phyloP scores from a whole-genome alignment of 2,888 invertebrate genomes.

The Tolmerus cingulatus region DNA sequence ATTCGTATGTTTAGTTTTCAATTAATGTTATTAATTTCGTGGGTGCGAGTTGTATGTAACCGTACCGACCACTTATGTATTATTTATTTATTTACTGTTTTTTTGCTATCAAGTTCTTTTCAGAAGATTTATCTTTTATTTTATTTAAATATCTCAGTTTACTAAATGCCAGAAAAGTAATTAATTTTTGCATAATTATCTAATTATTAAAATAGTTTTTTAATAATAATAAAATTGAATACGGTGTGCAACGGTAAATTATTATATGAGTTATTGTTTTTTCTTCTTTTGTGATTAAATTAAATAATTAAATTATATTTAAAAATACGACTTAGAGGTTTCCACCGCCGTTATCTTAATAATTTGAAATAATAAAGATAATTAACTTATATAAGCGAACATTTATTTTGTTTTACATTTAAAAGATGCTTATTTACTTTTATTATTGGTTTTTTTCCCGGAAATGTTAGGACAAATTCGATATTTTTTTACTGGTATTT shows the following conservation, averaged over 20 bases:
- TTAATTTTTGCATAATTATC: too few species aligned
- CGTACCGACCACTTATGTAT: not conserved
- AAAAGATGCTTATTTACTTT: not conserved
- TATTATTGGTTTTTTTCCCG: conserved; percentile 6
- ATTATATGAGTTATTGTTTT: too few species aligned
- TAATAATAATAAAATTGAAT: too few species aligned
- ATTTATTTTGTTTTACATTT: not conserved
- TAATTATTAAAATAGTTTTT: too few species aligned
- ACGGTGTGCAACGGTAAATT: too few species aligned
- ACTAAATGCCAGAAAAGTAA: too few species aligned
- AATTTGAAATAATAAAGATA: not conserved
- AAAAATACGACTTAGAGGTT: too few species aligned
- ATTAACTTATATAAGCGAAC: not conserved
- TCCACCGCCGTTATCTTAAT: too few species aligned
- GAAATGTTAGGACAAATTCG: conserved; percentile 31
- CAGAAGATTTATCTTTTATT: not conserved
- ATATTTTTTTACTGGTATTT: conserved; percentile 3
- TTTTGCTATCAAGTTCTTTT: not conserved
- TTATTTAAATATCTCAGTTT: not conserved
- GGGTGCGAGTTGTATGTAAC: not conserved
- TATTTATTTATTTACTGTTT: not conserved
- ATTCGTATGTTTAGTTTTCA: too few species aligned
- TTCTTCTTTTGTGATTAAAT: too few species aligned
- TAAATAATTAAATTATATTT: too few species aligned
- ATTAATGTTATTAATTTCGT: not conserved